phyloP scores from a whole-genome alignment of 2,113 vertebrate genomes.

The Gasterosteus nipponicus region DNA sequence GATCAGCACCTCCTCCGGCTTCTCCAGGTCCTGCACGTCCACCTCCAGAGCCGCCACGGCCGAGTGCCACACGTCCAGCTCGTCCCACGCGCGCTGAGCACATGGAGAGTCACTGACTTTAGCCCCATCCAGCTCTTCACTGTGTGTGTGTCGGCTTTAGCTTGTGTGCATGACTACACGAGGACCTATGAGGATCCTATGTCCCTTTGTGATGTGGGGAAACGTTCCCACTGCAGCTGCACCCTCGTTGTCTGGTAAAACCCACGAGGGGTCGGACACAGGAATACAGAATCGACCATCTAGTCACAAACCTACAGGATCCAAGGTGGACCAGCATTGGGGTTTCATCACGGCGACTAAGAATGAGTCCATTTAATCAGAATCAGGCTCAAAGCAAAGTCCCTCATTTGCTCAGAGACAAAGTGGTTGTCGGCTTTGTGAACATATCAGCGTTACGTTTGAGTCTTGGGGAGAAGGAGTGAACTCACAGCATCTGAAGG shows the following conservation, averaged over 20 bases:
- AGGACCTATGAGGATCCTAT: too few relatives aligned
- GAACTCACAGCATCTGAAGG: not conserved
- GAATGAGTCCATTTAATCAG: not conserved
- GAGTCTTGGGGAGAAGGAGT: not conserved
- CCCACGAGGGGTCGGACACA: too few relatives aligned
- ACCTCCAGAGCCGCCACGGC: slow-evolving; percentile 86
- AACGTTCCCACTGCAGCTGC: too few relatives aligned
- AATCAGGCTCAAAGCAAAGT: not conserved
- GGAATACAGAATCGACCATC: too few relatives aligned
- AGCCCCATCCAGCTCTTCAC: not conserved
- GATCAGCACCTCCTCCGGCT: slow-evolving; percentile 81
- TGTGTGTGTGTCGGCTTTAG: not conserved
- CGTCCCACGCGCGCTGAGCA: slow-evolving; percentile 89
- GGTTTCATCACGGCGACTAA: not conserved
- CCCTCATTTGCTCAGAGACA: not conserved
- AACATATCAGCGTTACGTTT: not conserved
- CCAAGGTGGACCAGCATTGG: not conserved
- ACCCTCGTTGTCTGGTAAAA: too few relatives aligned
- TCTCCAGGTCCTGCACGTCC: slow-evolving; percentile 88
- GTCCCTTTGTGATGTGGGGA: too few relatives aligned
- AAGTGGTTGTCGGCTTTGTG: not conserved
- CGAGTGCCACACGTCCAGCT: slow-evolving; percentile 90
- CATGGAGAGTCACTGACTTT: not conserved
- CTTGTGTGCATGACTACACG: too few relatives aligned
- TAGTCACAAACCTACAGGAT: not conserved